Evolutionary conservation across 2,797 vertebrate species (phyloP).

Genomic region (Darevskia nairensis): DNA sequence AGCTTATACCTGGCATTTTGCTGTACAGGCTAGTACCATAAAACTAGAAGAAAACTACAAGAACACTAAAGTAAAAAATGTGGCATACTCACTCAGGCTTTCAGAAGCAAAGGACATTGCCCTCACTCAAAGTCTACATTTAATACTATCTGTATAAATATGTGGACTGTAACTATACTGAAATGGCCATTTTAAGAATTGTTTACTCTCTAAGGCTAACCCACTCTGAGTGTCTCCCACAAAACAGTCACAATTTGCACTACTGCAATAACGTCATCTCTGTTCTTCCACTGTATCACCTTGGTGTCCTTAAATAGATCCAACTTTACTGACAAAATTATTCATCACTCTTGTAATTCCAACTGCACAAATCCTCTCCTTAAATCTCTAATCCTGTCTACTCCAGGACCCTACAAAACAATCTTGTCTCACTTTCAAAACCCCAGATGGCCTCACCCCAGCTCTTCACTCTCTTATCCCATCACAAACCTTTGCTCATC

Average conservation of each 20-base stretch:
- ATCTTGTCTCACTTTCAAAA: background rate
- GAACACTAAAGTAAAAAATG: background rate
- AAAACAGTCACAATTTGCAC: background rate
- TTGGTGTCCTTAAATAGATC: background rate
- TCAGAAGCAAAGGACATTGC: background rate
- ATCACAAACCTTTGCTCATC: background rate
- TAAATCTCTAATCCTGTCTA: background rate
- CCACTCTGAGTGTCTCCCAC: background rate
- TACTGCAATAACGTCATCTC: background rate
- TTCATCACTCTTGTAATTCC: background rate
- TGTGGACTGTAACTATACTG: background rate
- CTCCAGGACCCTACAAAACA: background rate
- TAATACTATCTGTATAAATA: background rate
- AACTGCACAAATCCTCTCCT: background rate
- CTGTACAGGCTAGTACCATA: background rate
- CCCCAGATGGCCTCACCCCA: background rate
- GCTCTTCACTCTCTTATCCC: background rate
- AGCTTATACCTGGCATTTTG: background rate
- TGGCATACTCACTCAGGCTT: background rate
- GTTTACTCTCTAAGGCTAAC: no score
- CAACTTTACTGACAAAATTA: background rate
- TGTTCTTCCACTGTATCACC: background rate
- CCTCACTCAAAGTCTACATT: background rate
- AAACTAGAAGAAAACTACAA: background rate
- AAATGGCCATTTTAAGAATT: background rate